Base-by-base conservation (phyloP, 2,797 vertebrate genomes). In the Pogoniulus pusillus region DNA sequence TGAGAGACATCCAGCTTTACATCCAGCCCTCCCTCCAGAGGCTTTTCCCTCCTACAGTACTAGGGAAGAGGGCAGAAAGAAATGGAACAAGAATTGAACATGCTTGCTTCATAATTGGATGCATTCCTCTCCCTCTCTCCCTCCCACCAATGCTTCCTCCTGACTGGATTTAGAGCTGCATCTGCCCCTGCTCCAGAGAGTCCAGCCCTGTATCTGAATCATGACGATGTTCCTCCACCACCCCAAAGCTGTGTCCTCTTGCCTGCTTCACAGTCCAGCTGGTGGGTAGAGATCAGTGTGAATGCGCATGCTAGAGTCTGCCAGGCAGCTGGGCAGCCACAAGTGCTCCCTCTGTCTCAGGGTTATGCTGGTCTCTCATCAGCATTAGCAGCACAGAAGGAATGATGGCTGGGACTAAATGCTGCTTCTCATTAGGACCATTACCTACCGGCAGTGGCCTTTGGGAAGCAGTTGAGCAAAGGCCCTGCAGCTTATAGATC, bases 61-160 rank as follows among this genome's bases (percentile, higher is more conserved):
- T 94, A 83, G 81, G 87, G 94, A 86, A 91, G 77, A 94, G 93
- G 84, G 91, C 69, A 95, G 74, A 87, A 89, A 82, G 85, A 93
- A 90, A 94, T 39, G 59, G 73, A 90, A 85, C 49, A 73, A 77
- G 73, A 90, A 85, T 13, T 2, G 4, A 91, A 90, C 3, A n/a
- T 5, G 10, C 57, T 91, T 79, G 37, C 51, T 93, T 72, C 59
- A 55, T 78, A 51, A 89, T 78, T 12, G 5, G 82, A 83, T 89
- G 76, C 41, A 78, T 89, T 90, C 34, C 65, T 89, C 69, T 74
- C 87, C 73, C 65, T 71, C 72, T 63, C 37, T 80, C 93, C 84
- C 95, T 95, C 94, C 94, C 90, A 95, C 88, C 49, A 86, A 68
- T 62, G 72, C 95, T 89, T 90, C 45, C 30, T 93, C 58, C 91